These are phyloP conservation scores for Centroberyx gerrardi DNA, from an alignment of 2,797 vertebrate species.

Conservation along the genomic window DNA sequence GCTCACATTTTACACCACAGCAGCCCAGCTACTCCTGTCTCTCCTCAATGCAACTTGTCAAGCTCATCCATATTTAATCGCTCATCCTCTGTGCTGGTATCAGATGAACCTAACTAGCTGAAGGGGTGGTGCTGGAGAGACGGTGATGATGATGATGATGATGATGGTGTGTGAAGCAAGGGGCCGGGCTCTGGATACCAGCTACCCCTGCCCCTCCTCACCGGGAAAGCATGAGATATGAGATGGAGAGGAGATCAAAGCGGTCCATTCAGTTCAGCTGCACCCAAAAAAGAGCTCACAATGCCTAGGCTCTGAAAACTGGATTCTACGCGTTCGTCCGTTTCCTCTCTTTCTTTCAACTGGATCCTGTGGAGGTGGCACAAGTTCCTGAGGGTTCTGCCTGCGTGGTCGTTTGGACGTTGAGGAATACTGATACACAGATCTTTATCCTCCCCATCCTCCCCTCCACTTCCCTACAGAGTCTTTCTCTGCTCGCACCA, in stretches of 20 bases:
- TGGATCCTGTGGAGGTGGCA: constrained; percentile 59
- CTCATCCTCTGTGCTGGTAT: constrained; percentile 77
- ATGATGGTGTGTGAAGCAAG: constrained; percentile 60
- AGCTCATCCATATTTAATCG: constrained; percentile 89
- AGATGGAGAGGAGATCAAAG: constrained; percentile 68
- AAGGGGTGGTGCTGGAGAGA: constrained; percentile 69
- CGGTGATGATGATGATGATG: constrained; percentile 46
- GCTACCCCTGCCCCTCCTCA: constrained; percentile 87
- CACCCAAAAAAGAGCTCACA: constrained; percentile 43
- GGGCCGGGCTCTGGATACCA: constrained; percentile 61
- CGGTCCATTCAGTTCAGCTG: constrained; percentile 55
- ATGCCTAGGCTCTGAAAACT: constrained; percentile 50
- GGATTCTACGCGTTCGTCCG: constrained; percentile 43
- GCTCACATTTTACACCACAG: constrained; percentile 66
- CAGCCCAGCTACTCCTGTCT: constrained; percentile 51
- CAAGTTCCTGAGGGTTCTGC: constrained; percentile 24
- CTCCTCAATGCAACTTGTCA: constrained; percentile 67
- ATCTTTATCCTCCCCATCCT: constrained; percentile 17
- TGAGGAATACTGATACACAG: constrained; percentile 49
- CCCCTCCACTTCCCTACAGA: constrained; percentile 31
- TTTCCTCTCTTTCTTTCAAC: constrained; percentile 5
- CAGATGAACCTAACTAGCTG: constrained; percentile 80
- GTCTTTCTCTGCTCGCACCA: constrained; percentile 11
- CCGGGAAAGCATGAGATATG: constrained; percentile 70
- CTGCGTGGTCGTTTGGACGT: constrained; percentile 29